These are phyloP conservation scores for Amblyjoppa proteus DNA, from an alignment of 2,888 invertebrate genomes.

Conservation along the genomic window DNA sequence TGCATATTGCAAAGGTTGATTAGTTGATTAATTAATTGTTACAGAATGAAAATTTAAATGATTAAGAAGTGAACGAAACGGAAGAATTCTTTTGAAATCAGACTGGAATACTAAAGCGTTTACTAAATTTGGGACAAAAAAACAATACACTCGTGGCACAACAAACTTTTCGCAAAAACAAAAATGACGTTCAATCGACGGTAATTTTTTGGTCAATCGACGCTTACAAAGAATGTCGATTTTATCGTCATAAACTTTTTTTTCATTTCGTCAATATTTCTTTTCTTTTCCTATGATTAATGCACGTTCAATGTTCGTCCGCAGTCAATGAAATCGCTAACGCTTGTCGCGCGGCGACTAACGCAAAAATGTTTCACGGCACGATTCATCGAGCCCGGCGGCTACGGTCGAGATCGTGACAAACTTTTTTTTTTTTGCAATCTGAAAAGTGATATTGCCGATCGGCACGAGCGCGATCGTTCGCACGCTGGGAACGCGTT, in stretches of 20 bases:
- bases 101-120: no score
- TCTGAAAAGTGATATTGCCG: neutral
- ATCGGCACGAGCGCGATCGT: neutral
- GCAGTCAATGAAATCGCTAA: slow-evolving; percentile 7
- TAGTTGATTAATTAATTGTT: no score
- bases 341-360: neutral
- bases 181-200: no score
- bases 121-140: no score
- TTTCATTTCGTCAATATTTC: neutral
- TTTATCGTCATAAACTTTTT: neutral
- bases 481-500: neutral
- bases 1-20: no score
- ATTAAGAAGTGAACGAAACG: no score
- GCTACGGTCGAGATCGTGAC: neutral
- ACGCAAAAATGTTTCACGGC: neutral
- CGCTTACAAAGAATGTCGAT: neutral
- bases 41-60: no score
- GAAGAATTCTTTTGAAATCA: no score
- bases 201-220: no score
- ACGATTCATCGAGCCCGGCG: neutral
- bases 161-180: no score
- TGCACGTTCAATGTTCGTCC: slow-evolving; percentile 7
- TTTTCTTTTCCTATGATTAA: neutral
- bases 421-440: neutral
- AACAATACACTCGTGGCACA: no score